Evolutionary conservation across 2,888 invertebrate species (phyloP), one percentile per base, ranked within the genome.

Genomic region (Mythimna ferrago): DNA sequence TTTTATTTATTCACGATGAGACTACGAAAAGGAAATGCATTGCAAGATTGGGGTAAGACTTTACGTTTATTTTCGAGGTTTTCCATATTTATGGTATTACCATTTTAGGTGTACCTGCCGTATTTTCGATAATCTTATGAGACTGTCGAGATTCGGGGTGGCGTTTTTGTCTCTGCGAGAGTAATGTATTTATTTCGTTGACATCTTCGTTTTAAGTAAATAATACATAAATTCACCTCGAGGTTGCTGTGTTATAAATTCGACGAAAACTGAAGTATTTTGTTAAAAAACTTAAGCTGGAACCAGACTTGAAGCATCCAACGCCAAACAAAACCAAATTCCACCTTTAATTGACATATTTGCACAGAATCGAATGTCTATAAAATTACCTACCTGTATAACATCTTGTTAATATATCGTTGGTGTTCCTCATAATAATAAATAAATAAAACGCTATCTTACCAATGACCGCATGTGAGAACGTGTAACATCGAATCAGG

Each of bases 1-100:
- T 65, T 61, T 82, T 84, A 84, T 70, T 81, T 84, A 84, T 86
- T 86, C 84, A 88, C 65, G 53, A 64, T 35, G 68, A 54, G 53
- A 62, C 54, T 44, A 2, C 56, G 75, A 65, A 65, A 73, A 66
- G 65, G 64, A 81, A 75, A 70, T 78, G 76, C 75, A 76, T 80
- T 48, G 71, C 19, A 57, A 66, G 74, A 73, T 76, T 80, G 68
- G 61, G 66, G 35, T 70, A 44, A 63, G 41, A 53, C 58, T 75
- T 71, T 76, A 80, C 60, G 62, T 81, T 80, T 81, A 71, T 78
- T 65, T 64, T 21, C 16, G 35, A 57, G 51, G 64, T 65, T 73
- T 71, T 54, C 65, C 44, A 63, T 70, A 65, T 84, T 79, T 83
- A 67, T 68, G 32, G 61, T 76, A 48, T 70, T 63, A 21, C 58